These are phyloP conservation scores for Apamea sordens DNA, from an alignment of 2,888 invertebrate species.

Conservation along the genomic window DNA sequence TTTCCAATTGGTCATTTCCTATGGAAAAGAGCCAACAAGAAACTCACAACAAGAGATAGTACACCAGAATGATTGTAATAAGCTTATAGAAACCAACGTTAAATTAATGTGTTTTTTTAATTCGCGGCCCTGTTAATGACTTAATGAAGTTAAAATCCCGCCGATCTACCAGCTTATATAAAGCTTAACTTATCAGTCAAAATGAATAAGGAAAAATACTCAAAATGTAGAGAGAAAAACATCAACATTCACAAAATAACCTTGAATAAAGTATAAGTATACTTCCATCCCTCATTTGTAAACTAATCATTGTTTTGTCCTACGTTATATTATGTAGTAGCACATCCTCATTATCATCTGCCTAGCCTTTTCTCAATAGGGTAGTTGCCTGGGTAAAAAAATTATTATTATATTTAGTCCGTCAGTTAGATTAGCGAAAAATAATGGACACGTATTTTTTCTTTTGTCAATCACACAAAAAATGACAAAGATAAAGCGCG, in stretches of 20 bases:
- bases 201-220: neutral
- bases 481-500: no score
- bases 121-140: slow-evolving; percentile 3
- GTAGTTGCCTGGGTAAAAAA: no score
- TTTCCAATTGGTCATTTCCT: neutral
- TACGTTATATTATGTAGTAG: neutral
- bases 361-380: neutral
- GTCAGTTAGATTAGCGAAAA: no score
- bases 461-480: no score
- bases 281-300: neutral
- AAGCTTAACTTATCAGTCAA: slow-evolving; percentile 6
- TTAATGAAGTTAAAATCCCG: neutral
- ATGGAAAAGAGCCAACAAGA: neutral
- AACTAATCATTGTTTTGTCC: neutral
- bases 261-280: neutral
- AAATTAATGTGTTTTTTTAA: neutral
- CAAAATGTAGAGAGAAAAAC: neutral
- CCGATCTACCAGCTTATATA: neutral
- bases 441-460: no score
- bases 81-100: neutral
- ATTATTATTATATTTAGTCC: no score
- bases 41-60: neutral
- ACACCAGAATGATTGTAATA: neutral
- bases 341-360: neutral
- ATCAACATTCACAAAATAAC: neutral